Conservation (phyloP, 92 coral and sea anemone species). For the Epizoanthus ramosus region DNA sequence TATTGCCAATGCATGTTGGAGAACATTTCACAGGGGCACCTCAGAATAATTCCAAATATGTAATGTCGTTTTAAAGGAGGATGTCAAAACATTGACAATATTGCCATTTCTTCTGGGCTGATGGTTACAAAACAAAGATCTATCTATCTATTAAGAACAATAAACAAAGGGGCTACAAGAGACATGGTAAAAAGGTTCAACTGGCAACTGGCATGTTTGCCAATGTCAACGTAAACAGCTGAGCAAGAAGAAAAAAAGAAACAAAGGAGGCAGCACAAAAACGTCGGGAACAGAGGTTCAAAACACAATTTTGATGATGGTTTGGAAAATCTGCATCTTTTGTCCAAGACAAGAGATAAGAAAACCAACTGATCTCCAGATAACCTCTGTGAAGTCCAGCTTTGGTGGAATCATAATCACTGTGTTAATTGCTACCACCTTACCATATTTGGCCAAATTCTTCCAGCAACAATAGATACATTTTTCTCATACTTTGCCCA, state of each 20-base stretch:
- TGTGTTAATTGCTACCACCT: constrained; percentile 44
- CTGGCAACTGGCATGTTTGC: constrained; percentile 52
- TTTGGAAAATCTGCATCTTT: constrained; percentile 23
- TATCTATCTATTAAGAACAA: constrained; percentile 53
- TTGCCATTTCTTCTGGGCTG: constrained; percentile 50
- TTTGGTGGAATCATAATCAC: constrained; percentile 56
- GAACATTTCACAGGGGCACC: constrained; percentile 47
- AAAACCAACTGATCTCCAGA: constrained; percentile 47
- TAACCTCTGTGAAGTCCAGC: constrained; percentile 45
- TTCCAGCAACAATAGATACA: constrained; percentile 45
- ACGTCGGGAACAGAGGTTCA: constrained; percentile 36
- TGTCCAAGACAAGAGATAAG: constrained; percentile 51
- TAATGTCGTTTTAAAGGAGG: constrained; percentile 41
- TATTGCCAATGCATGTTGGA: neutral
- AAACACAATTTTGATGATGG: constrained; percentile 45
- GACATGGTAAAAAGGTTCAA: constrained; percentile 33
- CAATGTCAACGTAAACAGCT: constrained; percentile 46
- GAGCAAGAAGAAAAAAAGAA: constrained; percentile 40
- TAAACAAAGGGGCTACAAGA: constrained; percentile 47
- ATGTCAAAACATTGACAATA: constrained; percentile 52
- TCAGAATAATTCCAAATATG: constrained; percentile 34
- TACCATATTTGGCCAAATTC: constrained; percentile 43
- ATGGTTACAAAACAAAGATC: no score
- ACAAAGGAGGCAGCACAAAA: constrained; percentile 25
- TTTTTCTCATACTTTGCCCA: constrained; percentile 40